Base-by-base conservation (phyloP, 2,888 invertebrate species). In the Limenitis camilla region DNA sequence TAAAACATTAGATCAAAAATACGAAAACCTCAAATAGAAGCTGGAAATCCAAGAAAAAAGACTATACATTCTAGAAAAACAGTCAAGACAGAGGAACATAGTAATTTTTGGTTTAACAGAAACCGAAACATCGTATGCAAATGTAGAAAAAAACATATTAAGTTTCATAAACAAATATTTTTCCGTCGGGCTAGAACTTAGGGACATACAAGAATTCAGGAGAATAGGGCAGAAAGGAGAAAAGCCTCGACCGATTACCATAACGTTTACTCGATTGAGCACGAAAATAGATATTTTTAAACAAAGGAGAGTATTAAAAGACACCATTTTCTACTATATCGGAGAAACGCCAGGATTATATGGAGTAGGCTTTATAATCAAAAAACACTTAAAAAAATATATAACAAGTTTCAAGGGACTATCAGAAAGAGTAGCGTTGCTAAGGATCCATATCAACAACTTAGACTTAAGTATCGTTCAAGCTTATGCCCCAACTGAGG, bases 201-300 rank as follows among this genome's bases (percentile, higher is more conserved):
- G 38, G 31, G 45, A 46, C 11, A 31, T 46, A 46, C 30, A 46
- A 30, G 45, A 46, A 38, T 11, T 30, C 31, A 46, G 31, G 30
- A 46, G 38, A 38, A 38, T 46, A 31, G 45, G 45, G 8, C 36
- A 38, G 38, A 46, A 46, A 38, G 38, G 45, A 38, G 38, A 38
- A 46, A 46, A 30, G 5, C 28, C 29, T 8, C 44, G 36, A 8
- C 36, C 44, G 1, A 45, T 45, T 1, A 29, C 29, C 2, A 7
- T 45, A 29, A 45, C 44, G 29, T 45, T 45, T 45, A 36, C 44
- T 31, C 5, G 19, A 46, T 8, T 38, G 30, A 31, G 38, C 4
- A 46, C 46, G 4, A 46, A 38, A 46, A 45, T 29, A 36, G 35
- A 44, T 10, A 27, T 36, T 10, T 44, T 28, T 5, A 36, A 44